Conservation (phyloP, 2,113 vertebrate species). For the Collichthys lucidus region DNA sequence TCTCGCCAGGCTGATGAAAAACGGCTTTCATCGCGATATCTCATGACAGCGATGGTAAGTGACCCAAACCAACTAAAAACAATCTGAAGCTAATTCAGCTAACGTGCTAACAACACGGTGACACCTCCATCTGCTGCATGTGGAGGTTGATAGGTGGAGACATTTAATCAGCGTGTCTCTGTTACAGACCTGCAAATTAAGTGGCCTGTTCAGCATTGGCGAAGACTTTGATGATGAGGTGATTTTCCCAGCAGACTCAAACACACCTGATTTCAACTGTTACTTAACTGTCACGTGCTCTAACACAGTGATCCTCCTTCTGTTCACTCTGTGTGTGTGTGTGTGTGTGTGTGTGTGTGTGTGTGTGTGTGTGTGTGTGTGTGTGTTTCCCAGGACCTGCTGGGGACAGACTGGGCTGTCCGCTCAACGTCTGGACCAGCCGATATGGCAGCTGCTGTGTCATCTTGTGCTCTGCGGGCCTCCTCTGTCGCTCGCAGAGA, state of each 20-base stretch:
- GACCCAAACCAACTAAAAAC: background rate
- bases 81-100: slow-evolving; percentile 44
- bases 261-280: slow-evolving; percentile 45
- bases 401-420: slow-evolving; percentile 79
- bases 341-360: no score
- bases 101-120: slow-evolving; percentile 7
- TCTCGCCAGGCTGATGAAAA: background rate
- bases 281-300: background rate
- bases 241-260: slow-evolving; percentile 39
- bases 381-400: slow-evolving; percentile 78
- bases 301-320: background rate
- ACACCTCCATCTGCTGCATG: background rate
- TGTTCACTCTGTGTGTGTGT: background rate
- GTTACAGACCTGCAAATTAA: slow-evolving; percentile 85
- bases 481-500: slow-evolving; percentile 45
- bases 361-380: slow-evolving; percentile 2
- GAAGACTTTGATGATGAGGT: slow-evolving; percentile 96
- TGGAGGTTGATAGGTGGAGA: background rate
- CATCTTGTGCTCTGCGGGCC: slow-evolving; percentile 50
- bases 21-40: slow-evolving; percentile 37
- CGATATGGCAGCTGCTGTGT: slow-evolving; percentile 54
- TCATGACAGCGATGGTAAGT: slow-evolving; percentile 73
- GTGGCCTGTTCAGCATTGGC: slow-evolving; percentile 88
- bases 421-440: slow-evolving; percentile 47
- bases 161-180: background rate